A percentile compares a stretch with the other conserved stretches of the same genome.
These are phyloP conservation scores for Nixonia krombeini DNA, from an alignment of 1,140 invertebrate genomes.

Conservation along the genomic window DNA sequence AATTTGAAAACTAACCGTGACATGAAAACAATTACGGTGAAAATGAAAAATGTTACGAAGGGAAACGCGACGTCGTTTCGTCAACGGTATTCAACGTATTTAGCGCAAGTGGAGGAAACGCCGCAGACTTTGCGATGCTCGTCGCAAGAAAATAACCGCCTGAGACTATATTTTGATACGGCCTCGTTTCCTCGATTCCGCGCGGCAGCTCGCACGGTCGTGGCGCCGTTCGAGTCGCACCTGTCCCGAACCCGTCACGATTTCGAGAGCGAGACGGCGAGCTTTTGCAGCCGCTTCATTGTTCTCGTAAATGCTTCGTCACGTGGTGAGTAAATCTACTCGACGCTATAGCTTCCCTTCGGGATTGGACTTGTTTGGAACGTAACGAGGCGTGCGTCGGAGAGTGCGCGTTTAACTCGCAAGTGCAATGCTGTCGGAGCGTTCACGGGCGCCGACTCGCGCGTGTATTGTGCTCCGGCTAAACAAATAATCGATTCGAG, in stretches of 20 bases:
- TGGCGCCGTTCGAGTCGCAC: constrained; percentile 42
- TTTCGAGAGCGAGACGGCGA: constrained; percentile 26
- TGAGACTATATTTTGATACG: constrained; percentile 47
- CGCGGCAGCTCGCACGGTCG: constrained; percentile 33
- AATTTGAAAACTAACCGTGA: too few species aligned
- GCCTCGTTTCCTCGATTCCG: constrained; percentile 42
- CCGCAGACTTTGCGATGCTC: constrained; percentile 34
- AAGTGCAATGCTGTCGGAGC: too few species aligned
- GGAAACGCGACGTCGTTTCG: too few species aligned
- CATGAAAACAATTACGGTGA: too few species aligned
- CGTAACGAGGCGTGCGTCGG: constrained; percentile 5
- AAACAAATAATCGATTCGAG: too few species aligned
- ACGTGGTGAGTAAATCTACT: constrained; percentile 41
- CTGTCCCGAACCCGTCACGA: constrained; percentile 40
- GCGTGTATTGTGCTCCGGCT: too few species aligned
- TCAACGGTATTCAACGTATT: constrained; percentile 17
- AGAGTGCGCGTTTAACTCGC: too few species aligned
- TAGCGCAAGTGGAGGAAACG: constrained; percentile 27
- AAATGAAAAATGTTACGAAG: too few species aligned
- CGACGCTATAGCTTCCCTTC: constrained; percentile 32
- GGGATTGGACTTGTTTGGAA: constrained; percentile 34
- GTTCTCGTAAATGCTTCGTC: constrained; percentile 45
- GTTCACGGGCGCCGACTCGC: too few species aligned
- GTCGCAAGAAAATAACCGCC: constrained; percentile 41
- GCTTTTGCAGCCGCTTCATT: constrained; percentile 33